Conservation (phyloP, 2,888 invertebrate genomes). For the Anthrax anthrax region DNA sequence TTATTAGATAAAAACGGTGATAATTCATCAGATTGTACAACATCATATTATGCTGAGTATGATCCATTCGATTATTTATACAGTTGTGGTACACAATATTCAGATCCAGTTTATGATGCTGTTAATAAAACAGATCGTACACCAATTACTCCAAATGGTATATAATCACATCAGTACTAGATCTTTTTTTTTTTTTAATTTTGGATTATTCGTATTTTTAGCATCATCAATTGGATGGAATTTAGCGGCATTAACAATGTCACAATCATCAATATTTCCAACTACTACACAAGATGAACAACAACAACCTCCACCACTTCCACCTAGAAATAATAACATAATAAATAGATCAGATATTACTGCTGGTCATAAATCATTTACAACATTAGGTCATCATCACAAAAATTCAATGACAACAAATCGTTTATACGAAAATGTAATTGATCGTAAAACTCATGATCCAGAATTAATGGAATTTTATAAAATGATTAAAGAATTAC, state of each 20-base stretch:
- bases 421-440: slow-evolving; percentile 58
- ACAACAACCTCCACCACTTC: slow-evolving; percentile 42
- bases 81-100: slow-evolving; percentile 47
- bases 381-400: slow-evolving; percentile 16
- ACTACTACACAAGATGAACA: background rate
- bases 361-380: no score
- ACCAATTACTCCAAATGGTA: slow-evolving; percentile 34
- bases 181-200: background rate
- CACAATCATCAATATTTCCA: background rate
- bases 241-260: slow-evolving; percentile 5
- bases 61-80: slow-evolving; percentile 69
- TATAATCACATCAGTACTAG: slow-evolving; percentile 9
- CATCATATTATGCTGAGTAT: slow-evolving; percentile 58
- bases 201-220: background rate
- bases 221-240: slow-evolving; percentile 30
- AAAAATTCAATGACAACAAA: slow-evolving; percentile 20
- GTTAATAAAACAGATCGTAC: slow-evolving; percentile 45
- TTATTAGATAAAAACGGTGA: slow-evolving; percentile 34
- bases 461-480: slow-evolving; percentile 69
- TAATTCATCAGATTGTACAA: slow-evolving; percentile 42
- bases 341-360: no score
- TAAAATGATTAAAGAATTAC: slow-evolving; percentile 63
- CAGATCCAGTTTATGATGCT: slow-evolving; percentile 56
- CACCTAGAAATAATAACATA: slow-evolving; percentile 38
- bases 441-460: slow-evolving; percentile 52